phyloP scores from a whole-genome alignment of 2,797 vertebrate species.

The Lutra lutra region DNA sequence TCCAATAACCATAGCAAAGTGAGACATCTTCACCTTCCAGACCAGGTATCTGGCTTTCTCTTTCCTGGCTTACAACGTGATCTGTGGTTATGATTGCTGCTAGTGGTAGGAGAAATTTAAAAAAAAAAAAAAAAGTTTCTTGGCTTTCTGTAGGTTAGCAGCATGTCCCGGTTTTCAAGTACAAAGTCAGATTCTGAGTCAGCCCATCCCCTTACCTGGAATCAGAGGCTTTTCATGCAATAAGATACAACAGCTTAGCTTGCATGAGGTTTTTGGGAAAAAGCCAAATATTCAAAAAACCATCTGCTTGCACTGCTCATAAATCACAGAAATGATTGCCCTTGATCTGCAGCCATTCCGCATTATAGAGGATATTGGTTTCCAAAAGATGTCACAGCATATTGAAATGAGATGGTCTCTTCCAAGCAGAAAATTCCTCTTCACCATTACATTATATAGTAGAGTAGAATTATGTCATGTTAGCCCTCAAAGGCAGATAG shows the following conservation, averaged over 20 bases:
- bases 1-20: slow-evolving; percentile 71
- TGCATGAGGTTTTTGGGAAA: slow-evolving; percentile 76
- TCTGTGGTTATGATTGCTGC: background rate
- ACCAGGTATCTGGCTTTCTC: slow-evolving; percentile 20
- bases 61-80: slow-evolving; percentile 5
- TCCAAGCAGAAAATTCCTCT: slow-evolving; percentile 78
- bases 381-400: slow-evolving; percentile 80
- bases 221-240: slow-evolving; percentile 55
- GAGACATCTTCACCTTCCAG: slow-evolving; percentile 60
- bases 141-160: slow-evolving; percentile 8
- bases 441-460: slow-evolving; percentile 58
- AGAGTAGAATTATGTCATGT: slow-evolving; percentile 67
- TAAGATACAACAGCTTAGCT: slow-evolving; percentile 72
- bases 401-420: slow-evolving; percentile 76
- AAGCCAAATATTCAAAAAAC: slow-evolving; percentile 81
- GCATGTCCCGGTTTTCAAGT: slow-evolving; percentile 33
- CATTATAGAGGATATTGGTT: slow-evolving; percentile 78
- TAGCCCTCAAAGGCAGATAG: slow-evolving; percentile 67
- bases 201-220: slow-evolving; percentile 37
- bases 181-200: slow-evolving; percentile 52
- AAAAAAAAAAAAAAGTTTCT: background rate
- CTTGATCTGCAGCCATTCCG: slow-evolving; percentile 80
- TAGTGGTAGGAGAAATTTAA: background rate
- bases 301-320: slow-evolving; percentile 78
- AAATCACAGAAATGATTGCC: slow-evolving; percentile 81